Evolutionary conservation across 2,888 invertebrate genomes (phyloP), one percentile per base, ranked within the genome.

Genomic region (Mechanitis messenoides): DNA sequence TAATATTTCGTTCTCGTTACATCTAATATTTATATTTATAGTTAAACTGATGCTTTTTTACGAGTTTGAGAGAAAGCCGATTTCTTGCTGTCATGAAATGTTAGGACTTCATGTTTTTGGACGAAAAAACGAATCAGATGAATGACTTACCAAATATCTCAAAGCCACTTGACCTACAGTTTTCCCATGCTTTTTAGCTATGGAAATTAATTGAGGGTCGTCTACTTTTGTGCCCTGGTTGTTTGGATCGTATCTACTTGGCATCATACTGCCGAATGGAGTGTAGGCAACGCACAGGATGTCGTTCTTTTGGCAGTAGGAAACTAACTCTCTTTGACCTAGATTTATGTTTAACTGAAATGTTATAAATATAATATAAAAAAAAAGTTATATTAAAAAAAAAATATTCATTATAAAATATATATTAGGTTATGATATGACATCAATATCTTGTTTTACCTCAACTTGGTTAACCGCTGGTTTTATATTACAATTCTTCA

Each of bases 271-370:
- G 0, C 94, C 95, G 59, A 95, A 88, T 0, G 94, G 94, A 42
- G 93, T 92, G 78, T 93, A 95, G 0, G 85, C 95, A 64, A 87
- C 92, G 59, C 95, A 79, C 2, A 85, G 74, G 35, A 96, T 91
- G 11, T 84, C 85, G 12, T 91, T 83, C 2, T 90, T 74, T 54
- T 91, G 88, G 76, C 95, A 93, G 71, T 91, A 94, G 7, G 92
- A 83, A 0, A 93, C 92, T 45, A 95, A 75, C 47, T 93, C 92
- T 11, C 87, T 89, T 68, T 95, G 93, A 12, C 92, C 92, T 0
- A 94, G 83, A 74, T 94, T 93, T 1, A 94, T 90, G 75, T 95
- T 87, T 0, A 88, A 72, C 89, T 89, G 77, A 53, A 62, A 42
- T 42, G 7, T 1, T 9, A 45, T 12, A 11, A 20, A 2, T 33